Percentiles rank a stretch among this genome's conserved stretches.
Evolutionary conservation across 2,888 invertebrate genomes (phyloP).

Genomic region (Caenorhabditis sulstoni): DNA sequence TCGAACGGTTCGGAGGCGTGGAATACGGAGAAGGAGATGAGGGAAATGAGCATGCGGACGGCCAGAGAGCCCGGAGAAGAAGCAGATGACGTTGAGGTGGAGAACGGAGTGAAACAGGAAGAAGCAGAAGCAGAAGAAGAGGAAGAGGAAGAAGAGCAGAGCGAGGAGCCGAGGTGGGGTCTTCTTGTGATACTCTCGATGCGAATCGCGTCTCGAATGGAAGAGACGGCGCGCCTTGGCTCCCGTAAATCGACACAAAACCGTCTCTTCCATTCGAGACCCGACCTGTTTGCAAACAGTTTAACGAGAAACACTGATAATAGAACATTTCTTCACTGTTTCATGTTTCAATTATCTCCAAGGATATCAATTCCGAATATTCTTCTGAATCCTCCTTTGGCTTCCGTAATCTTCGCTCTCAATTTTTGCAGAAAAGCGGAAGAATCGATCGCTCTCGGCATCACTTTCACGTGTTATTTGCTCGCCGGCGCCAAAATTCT

Average conservation of each 20-base stretch:
- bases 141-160: conserved; percentile 45
- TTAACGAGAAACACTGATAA: no score
- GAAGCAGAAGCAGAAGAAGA: conserved; percentile 48
- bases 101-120: conserved; percentile 27
- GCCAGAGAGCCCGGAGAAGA: conserved; percentile 53
- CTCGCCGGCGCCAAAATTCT: conserved; percentile 72
- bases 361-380: no score
- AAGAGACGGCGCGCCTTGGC: no score
- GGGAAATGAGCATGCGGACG: conserved; percentile 46
- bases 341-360: no score
- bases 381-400: no score
- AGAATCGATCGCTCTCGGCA: conserved; percentile 72
- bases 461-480: conserved; percentile 73
- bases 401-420: no score
- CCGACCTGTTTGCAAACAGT: no score
- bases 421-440: conserved; percentile 57
- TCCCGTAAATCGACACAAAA: no score
- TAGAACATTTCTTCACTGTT: no score
- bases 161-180: conserved; percentile 35
- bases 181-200: no score
- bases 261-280: no score
- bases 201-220: no score
- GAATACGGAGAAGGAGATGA: conserved; percentile 42
- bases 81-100: conserved; percentile 27
- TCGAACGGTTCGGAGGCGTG: conserved; percentile 34